Conservation (phyloP, 2,113 vertebrate genomes). For the Rhabdomys dilectus region DNA sequence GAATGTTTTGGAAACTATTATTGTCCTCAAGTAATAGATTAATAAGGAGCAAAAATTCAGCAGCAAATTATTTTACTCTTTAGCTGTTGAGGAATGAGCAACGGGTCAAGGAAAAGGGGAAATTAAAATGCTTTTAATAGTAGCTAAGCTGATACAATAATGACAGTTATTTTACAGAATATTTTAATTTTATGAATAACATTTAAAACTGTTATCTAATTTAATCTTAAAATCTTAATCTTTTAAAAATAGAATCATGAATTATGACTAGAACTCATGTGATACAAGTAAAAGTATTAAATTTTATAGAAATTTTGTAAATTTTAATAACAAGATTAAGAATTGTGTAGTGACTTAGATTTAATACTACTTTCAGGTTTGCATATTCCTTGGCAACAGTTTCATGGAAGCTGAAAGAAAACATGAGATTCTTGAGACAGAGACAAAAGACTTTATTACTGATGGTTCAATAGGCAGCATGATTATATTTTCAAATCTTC, state of each 20-base stretch:
- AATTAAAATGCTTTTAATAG: constrained; percentile 40
- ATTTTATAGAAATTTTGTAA: constrained; percentile 11
- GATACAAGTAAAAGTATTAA: background rate
- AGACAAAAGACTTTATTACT: constrained; percentile 22
- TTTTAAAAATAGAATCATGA: background rate
- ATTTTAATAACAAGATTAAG: background rate
- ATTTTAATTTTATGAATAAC: constrained; percentile 7
- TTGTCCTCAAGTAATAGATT: constrained; percentile 14
- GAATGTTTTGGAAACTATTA: background rate
- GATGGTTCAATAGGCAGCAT: background rate
- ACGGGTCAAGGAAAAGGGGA: background rate
- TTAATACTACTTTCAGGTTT: background rate
- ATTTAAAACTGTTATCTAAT: constrained; percentile 4
- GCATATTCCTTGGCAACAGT: background rate
- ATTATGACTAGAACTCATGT: constrained; percentile 37
- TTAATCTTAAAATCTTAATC: background rate
- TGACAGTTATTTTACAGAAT: background rate
- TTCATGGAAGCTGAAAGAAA: background rate
- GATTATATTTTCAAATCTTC: background rate
- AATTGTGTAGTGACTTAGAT: background rate
- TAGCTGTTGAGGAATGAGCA: background rate
- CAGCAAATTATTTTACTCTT: constrained; percentile 19
- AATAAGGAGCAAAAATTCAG: background rate
- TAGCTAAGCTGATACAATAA: background rate
- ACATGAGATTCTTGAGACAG: background rate